Evolutionary conservation across 2,888 invertebrate genomes (phyloP), one percentile per base, ranked within the genome.

Genomic region (Drosophila cognata): DNA sequence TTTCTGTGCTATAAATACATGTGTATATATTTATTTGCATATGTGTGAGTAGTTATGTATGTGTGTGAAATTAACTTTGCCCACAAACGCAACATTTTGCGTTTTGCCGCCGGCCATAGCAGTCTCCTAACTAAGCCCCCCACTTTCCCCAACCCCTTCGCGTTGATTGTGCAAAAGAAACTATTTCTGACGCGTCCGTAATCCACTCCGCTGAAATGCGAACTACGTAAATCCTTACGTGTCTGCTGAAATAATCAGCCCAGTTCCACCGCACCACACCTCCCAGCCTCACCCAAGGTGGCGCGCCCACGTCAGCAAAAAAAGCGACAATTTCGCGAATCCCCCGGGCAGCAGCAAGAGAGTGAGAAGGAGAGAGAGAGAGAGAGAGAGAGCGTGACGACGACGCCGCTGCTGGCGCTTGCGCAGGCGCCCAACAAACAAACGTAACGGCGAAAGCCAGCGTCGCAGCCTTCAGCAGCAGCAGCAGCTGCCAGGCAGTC

Each of bases 211-310:
- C 67, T 63, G 43, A 55, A 55, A 28, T 31, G 71, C 60, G 28
- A 67, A 65, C 89, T 82, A 89, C 84, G 90, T 80, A 84, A 84
- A 90, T 84, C 84, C 84, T 84, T 90, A 84, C 84, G 84, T 84
- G 84, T 89, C 88, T 88, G 82, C 75, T 85, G 80, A 85, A 79
- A 79, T 79, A 79, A 82, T 38, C 63, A 67, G 61, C 53, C 55
- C 58, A 56, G 46, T 21, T 41, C 35, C 65, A 18, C 11, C 41
- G 2, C 28, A 41, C 29, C 7, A 10, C 6, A 8, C 63, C 21
- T 55, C 25, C 21, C 51, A 38, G 4, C 8, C 13, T 28, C n/a
- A 43, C 60, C 51, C 77, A 81, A 79, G 79, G 70, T 76, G 73
- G 81, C 66, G 69, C 79, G 77, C 81, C 59, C 77, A 88, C 66